phyloP scores from a whole-genome alignment of 1,140 invertebrate genomes.

The Hypothenemus hampei region DNA sequence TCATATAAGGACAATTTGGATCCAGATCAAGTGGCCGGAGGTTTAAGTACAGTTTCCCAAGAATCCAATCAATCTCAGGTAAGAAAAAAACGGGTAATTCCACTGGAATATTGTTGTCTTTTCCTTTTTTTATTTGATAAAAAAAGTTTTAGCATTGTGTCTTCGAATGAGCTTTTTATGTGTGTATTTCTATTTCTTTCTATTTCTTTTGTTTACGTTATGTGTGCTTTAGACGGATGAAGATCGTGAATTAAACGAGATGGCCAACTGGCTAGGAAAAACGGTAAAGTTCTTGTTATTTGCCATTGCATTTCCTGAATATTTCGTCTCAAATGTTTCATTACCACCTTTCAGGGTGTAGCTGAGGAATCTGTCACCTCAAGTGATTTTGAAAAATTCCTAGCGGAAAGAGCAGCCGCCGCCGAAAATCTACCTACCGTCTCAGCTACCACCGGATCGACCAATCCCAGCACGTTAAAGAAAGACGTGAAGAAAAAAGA shows the following conservation, averaged over 20 bases:
- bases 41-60: constrained; percentile 46
- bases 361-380: constrained; percentile 71
- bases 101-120: no score
- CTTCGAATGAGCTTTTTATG: constrained; percentile 23
- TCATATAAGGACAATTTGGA: constrained; percentile 69
- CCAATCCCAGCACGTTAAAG: constrained; percentile 19
- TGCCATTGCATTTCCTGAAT: no score
- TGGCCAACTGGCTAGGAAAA: constrained; percentile 83
- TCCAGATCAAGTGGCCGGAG: constrained; percentile 55
- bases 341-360: constrained; percentile 25
- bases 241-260: constrained; percentile 89
- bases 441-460: constrained; percentile 20
- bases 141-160: not conserved
- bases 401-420: constrained; percentile 81
- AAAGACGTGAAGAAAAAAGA: constrained; percentile 21
- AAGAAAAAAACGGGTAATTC: no score
- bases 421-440: constrained; percentile 60
- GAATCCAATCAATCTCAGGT: no score
- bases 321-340: not conserved
- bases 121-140: no score
- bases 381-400: constrained; percentile 88
- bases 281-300: no score
- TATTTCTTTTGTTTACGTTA: constrained; percentile 37
- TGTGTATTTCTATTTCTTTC: constrained; percentile 41
- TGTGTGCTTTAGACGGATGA: constrained; percentile 53